Conservation (phyloP, 2,113 vertebrate species). For the Paradoxurus hermaphroditus region DNA sequence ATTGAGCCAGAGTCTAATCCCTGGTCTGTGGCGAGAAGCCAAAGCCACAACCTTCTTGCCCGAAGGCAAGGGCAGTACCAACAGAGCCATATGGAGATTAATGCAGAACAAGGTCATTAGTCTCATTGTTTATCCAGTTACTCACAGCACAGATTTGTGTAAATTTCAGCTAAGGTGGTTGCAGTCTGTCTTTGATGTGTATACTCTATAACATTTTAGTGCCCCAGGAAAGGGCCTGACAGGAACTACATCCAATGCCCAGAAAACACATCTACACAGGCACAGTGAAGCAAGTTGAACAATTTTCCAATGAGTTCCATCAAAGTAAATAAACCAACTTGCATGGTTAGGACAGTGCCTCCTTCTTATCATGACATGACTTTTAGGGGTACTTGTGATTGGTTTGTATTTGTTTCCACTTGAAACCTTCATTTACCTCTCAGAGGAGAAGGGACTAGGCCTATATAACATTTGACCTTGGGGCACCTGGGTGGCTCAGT, state of each 20-base stretch:
- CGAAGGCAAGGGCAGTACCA: conserved; percentile 41
- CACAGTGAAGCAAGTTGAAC: neutral
- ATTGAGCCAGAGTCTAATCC: neutral
- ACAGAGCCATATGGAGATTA: conserved; percentile 42
- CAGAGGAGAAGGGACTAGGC: neutral
- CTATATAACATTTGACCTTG: neutral
- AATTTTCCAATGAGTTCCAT: conserved; percentile 41
- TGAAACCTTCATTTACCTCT: conserved; percentile 7
- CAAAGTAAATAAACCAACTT: conserved; percentile 27
- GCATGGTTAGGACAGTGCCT: neutral
- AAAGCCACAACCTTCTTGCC: conserved; percentile 31
- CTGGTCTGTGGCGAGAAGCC: conserved; percentile 38
- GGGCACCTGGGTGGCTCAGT: neutral
- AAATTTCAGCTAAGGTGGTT: conserved; percentile 15
- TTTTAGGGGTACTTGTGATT: conserved; percentile 37
- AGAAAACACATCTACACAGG: neutral
- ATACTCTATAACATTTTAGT: conserved; percentile 44
- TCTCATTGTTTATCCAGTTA: conserved; percentile 52
- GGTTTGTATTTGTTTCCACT: neutral
- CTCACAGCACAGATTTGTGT: conserved; percentile 45
- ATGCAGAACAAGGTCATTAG: conserved; percentile 60
- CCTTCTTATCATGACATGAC: neutral
- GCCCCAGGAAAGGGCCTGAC: conserved; percentile 44
- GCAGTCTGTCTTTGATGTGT: conserved; percentile 67
- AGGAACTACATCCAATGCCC: conserved; percentile 2